Conservation (phyloP, 2,113 vertebrate species). For the Suncus etruscus region DNA sequence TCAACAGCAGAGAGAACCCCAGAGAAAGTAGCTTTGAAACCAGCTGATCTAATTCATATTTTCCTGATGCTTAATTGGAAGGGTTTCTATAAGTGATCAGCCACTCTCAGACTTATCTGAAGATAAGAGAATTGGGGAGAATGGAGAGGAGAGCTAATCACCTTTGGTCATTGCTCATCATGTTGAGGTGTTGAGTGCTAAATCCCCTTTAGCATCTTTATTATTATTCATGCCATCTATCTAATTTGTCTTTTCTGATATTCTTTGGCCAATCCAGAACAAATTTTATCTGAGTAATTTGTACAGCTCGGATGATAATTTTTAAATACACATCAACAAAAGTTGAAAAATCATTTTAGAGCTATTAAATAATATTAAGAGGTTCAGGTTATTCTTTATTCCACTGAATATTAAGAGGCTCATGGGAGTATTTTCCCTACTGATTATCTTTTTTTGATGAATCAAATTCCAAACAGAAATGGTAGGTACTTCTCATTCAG, state of each 20-base stretch:
- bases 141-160: too few relatives aligned
- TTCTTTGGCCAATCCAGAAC: slow-evolving; percentile 15
- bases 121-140: not conserved
- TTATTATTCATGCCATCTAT: not conserved
- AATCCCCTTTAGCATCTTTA: not conserved
- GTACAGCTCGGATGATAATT: not conserved
- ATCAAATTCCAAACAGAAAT: not conserved
- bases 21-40: not conserved
- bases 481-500: not conserved
- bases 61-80: too few relatives aligned
- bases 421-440: not conserved
- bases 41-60: not conserved
- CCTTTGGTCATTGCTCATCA: not conserved
- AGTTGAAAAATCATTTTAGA: slow-evolving; percentile 18
- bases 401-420: not conserved
- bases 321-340: slow-evolving; percentile 17
- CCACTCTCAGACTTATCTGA: not conserved
- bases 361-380: not conserved
- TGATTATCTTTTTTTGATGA: not conserved
- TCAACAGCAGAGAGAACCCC: not conserved
- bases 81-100: not conserved
- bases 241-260: not conserved
- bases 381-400: not conserved
- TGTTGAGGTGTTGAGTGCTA: not conserved
- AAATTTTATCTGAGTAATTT: not conserved